These are phyloP conservation scores for Malacoctenus gilli DNA, from an alignment of 2,797 vertebrate genomes.

Conservation along the genomic window DNA sequence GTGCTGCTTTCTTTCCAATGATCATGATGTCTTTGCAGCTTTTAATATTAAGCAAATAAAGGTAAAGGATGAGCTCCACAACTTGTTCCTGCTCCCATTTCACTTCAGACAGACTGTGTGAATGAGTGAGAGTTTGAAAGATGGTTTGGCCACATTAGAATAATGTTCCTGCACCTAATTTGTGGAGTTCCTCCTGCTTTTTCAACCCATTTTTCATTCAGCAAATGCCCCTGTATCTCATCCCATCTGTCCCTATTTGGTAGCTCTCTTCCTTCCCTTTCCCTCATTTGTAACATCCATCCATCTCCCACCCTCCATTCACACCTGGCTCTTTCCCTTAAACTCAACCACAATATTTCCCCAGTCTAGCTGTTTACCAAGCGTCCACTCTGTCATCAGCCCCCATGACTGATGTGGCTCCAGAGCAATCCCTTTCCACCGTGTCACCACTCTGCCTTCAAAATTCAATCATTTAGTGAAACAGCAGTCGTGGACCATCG, in stretches of 20 bases:
- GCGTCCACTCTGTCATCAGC: conserved; percentile 51
- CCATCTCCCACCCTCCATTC: conserved; percentile 9
- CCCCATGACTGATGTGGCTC: conserved; percentile 66
- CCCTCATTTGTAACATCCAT: conserved; percentile 8
- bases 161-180: conserved; percentile 11
- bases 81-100: conserved; percentile 27
- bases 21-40: too few species aligned
- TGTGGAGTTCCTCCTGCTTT: conserved; percentile 4
- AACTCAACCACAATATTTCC: conserved; percentile 16
- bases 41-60: too few species aligned
- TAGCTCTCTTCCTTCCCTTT: conserved; percentile 10
- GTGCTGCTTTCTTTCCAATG: too few species aligned
- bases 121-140: conserved; percentile 35
- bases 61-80: conserved; percentile 15
- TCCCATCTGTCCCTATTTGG: background rate
- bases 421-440: conserved; percentile 59
- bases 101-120: conserved; percentile 8
- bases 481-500: conserved; percentile 56
- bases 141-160: conserved; percentile 5
- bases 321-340: conserved; percentile 6
- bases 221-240: background rate
- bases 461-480: conserved; percentile 77
- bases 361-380: conserved; percentile 52
- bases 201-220: conserved; percentile 5
- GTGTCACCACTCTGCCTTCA: conserved; percentile 69